A percentile compares a stretch with the other conserved stretches of the same genome.
Evolutionary conservation across 2,113 vertebrate species (phyloP).

Genomic region (Hystrix brachyura): DNA sequence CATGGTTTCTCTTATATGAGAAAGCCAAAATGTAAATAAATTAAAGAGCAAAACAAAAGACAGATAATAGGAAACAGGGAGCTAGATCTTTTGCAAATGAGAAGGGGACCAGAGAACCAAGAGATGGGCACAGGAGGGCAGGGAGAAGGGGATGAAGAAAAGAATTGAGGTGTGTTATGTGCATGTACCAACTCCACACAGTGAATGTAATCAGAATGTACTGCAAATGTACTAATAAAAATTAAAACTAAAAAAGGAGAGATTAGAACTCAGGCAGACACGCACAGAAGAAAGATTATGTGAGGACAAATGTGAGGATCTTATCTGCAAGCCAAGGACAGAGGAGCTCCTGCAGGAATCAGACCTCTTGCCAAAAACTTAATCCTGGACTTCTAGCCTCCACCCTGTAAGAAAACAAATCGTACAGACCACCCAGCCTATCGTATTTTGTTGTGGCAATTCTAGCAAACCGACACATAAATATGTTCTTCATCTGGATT

Average conservation of each 20-base stretch:
- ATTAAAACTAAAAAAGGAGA: not conserved
- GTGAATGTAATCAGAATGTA: not conserved
- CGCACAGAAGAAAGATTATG: too few relatives aligned
- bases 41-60: not conserved
- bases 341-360: not conserved
- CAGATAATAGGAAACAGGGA: not conserved
- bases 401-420: not conserved
- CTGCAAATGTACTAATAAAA: not conserved
- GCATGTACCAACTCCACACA: not conserved
- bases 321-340: not conserved
- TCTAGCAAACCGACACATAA: not conserved
- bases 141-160: not conserved
- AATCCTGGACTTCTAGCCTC: not conserved
- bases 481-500: not conserved
- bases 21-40: not conserved
- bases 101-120: not conserved
- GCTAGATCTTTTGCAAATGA: not conserved
- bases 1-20: not conserved
- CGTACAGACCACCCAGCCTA: not conserved
- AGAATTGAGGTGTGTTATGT: not conserved
- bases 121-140: not conserved
- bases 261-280: not conserved
- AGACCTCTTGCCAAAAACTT: not conserved
- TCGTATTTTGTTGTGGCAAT: not conserved
- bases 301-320: not conserved